A percentile compares a stretch with the other conserved stretches of the same genome.
phyloP scores from a whole-genome alignment of 2,888 invertebrate genomes.

The Alviniconcha strummeri region DNA sequence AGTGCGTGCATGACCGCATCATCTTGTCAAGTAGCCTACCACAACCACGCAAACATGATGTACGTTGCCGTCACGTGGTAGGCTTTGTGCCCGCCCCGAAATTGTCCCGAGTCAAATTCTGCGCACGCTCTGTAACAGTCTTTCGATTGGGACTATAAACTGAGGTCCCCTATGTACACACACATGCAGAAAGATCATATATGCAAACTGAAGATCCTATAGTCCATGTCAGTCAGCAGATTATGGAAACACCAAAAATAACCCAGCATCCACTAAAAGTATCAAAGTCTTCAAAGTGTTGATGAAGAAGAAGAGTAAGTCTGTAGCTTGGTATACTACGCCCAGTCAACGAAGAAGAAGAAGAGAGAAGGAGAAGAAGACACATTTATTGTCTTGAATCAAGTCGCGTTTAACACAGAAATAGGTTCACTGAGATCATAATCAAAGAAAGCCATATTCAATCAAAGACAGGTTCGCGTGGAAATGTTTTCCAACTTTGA shows the following conservation, averaged over 20 bases:
- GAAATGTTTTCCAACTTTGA: not conserved
- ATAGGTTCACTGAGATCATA: not conserved
- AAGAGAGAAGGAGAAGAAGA: not conserved
- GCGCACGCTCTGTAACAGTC: too few relatives aligned
- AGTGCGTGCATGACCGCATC: too few relatives aligned
- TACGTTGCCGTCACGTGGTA: too few relatives aligned
- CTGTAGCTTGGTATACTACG: not conserved
- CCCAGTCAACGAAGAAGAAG: not conserved
- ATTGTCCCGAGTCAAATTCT: too few relatives aligned
- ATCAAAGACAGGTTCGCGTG: not conserved
- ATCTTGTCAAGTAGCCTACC: too few relatives aligned
- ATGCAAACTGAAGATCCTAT: too few relatives aligned
- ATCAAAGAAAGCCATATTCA: not conserved
- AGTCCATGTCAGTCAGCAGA: not conserved
- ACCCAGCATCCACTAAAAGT: not conserved
- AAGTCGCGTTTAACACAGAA: not conserved
- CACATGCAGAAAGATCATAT: too few relatives aligned
- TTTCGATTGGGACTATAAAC: too few relatives aligned
- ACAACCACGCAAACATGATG: too few relatives aligned
- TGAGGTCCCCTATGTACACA: too few relatives aligned
- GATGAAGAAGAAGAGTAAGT: not conserved
- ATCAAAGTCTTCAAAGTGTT: not conserved
- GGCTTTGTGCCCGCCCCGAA: too few relatives aligned
- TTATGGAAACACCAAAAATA: constrained; percentile 1
- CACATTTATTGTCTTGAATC: not conserved